Conservation (phyloP, 1,140 invertebrate species). For the Chironomus tepperi region DNA sequence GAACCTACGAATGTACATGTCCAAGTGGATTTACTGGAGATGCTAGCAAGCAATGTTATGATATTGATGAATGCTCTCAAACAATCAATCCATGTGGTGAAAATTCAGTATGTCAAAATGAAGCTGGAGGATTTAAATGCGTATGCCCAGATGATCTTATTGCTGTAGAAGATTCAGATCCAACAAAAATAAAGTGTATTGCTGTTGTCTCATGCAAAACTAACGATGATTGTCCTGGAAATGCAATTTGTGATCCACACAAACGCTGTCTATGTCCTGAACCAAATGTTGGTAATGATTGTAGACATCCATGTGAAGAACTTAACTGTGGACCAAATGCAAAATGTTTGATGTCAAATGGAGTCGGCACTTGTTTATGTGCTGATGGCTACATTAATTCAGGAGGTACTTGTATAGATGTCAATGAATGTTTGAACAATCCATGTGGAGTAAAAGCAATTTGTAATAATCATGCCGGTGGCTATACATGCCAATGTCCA, state of each 20-base stretch:
- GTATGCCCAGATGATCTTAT: conserved; percentile 69
- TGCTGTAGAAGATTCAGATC: conserved; percentile 62
- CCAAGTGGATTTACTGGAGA: conserved; percentile 71
- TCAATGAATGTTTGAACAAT: conserved; percentile 67
- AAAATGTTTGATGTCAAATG: conserved; percentile 78
- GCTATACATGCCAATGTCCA: conserved; percentile 80
- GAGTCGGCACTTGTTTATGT: conserved; percentile 75
- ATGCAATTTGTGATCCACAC: conserved; percentile 71
- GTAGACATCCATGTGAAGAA: conserved; percentile 84
- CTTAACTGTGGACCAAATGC: conserved; percentile 77
- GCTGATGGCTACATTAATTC: conserved; percentile 64
- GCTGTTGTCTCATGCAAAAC: conserved; percentile 65
- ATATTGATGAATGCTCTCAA: conserved; percentile 74
- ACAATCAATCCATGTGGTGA: conserved; percentile 55
- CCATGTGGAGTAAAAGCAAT: conserved; percentile 74
- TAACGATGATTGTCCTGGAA: conserved; percentile 76
- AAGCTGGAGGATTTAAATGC: conserved; percentile 66
- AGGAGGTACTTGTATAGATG: conserved; percentile 70
- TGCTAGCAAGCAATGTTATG: conserved; percentile 63
- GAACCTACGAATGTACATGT: conserved; percentile 67
- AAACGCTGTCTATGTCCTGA: conserved; percentile 78
- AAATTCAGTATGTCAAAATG: conserved; percentile 71
- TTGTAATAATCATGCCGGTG: conserved; percentile 79
- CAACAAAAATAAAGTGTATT: conserved; percentile 60
- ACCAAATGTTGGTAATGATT: conserved; percentile 83